phyloP scores from a whole-genome alignment of 2,113 vertebrate species.

The Caranx ignobilis region DNA sequence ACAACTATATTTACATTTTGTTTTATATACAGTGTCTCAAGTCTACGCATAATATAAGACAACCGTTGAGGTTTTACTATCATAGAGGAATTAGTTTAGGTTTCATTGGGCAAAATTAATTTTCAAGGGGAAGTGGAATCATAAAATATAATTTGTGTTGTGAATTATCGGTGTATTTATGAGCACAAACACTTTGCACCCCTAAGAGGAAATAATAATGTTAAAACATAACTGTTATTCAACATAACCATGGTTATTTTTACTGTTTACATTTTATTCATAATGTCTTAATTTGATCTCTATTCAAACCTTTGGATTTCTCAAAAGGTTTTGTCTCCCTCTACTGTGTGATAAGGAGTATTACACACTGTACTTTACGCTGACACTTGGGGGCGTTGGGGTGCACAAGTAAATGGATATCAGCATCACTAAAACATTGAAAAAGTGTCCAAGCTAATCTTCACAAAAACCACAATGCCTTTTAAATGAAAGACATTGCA shows the following conservation, averaged over 20 bases:
- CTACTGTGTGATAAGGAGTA: conserved; percentile 41
- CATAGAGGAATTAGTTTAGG: background rate
- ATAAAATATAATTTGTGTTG: background rate
- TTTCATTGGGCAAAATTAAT: background rate
- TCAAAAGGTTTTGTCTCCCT: conserved; percentile 45
- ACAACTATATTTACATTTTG: background rate
- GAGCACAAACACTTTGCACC: background rate
- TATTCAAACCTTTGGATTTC: background rate
- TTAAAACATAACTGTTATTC: background rate
- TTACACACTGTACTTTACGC: conserved; percentile 27
- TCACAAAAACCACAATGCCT: background rate
- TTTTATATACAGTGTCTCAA: background rate
- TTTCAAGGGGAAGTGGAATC: background rate
- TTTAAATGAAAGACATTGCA: background rate
- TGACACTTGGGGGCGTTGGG: conserved; percentile 31
- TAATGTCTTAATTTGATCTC: background rate
- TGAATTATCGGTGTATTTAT: background rate
- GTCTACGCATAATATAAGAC: background rate
- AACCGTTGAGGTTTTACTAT: too few relatives aligned
- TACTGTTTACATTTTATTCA: background rate
- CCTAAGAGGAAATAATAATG: background rate
- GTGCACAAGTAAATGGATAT: background rate
- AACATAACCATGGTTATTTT: background rate
- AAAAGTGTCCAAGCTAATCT: background rate
- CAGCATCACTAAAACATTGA: background rate